phyloP scores from a whole-genome alignment of 2,888 invertebrate genomes.

The Pseudococcus jackbeardsleyi region DNA sequence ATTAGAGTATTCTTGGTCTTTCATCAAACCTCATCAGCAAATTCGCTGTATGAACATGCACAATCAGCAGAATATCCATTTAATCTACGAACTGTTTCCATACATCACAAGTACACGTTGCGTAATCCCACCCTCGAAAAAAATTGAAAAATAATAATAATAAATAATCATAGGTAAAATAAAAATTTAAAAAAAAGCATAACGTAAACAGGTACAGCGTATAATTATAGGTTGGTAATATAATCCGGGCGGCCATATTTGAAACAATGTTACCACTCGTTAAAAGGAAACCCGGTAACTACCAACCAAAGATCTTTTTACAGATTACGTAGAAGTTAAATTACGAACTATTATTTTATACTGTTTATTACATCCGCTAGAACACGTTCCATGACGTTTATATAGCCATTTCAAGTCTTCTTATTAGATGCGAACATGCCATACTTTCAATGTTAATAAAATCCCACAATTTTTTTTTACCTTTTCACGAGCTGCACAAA shows the following conservation, averaged over 20 bases:
- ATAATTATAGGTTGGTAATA: conserved; percentile 54
- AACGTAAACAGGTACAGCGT: conserved; percentile 54
- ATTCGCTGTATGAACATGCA: no score
- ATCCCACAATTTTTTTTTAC: background rate
- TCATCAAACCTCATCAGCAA: no score
- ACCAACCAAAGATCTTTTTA: conserved; percentile 62
- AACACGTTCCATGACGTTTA: conserved; percentile 60
- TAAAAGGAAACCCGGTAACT: conserved; percentile 61
- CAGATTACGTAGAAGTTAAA: conserved; percentile 62
- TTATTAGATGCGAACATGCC: conserved; percentile 55
- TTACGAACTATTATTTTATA: conserved; percentile 62
- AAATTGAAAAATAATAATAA: conserved; percentile 25
- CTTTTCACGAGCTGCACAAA: background rate
- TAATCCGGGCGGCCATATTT: conserved; percentile 57
- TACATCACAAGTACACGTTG: background rate
- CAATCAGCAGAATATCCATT: no score
- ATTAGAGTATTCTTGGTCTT: no score
- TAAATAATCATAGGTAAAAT: conserved; percentile 7
- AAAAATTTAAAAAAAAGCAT: conserved; percentile 33
- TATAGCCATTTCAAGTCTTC: conserved; percentile 56
- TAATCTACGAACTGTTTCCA: no score
- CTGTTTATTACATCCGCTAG: conserved; percentile 62
- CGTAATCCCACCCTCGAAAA: background rate
- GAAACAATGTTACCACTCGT: conserved; percentile 60
- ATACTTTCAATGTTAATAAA: conserved; percentile 48